Evolutionary conservation across 1,140 invertebrate species (phyloP).

Genomic region (Oedothorax gibbosus): DNA sequence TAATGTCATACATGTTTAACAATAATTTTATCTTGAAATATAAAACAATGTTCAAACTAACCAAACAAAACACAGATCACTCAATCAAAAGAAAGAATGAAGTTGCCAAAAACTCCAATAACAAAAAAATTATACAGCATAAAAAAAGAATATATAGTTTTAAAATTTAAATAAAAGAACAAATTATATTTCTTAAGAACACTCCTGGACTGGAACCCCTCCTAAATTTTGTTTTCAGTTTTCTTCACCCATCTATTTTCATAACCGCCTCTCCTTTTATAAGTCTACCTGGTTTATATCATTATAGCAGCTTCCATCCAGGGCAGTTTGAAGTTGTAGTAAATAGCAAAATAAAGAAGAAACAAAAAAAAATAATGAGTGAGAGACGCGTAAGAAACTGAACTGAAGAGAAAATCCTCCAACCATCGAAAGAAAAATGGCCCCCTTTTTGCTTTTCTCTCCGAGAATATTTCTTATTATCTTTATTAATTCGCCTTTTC

Average conservation of each 20-base stretch:
- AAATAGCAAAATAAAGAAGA: conserved; percentile 18
- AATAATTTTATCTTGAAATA: too few relatives aligned
- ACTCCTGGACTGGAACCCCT: too few relatives aligned
- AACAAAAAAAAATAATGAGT: conserved; percentile 4
- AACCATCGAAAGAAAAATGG: conserved; percentile 12
- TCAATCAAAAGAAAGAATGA: too few relatives aligned
- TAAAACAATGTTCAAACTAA: too few relatives aligned
- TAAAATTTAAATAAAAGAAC: too few relatives aligned
- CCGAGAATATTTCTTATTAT: conserved; percentile 22
- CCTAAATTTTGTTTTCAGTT: not conserved
- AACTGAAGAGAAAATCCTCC: conserved; percentile 23
- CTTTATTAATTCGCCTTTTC: conserved; percentile 40
- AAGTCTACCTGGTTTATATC: conserved; percentile 5
- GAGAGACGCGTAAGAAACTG: conserved; percentile 6
- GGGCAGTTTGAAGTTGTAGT: conserved; percentile 25
- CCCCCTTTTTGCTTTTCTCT: conserved; percentile 9
- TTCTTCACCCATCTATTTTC: conserved; percentile 1
- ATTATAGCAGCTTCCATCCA: conserved; percentile 25
- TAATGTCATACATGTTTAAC: too few relatives aligned
- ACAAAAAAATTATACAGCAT: too few relatives aligned
- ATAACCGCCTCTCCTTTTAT: not conserved
- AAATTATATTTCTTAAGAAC: too few relatives aligned
- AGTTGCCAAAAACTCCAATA: too few relatives aligned
- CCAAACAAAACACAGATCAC: too few relatives aligned
- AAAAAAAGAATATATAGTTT: too few relatives aligned